Base-by-base conservation (phyloP, 2,113 vertebrate genomes). In the Myocastor coypus region DNA sequence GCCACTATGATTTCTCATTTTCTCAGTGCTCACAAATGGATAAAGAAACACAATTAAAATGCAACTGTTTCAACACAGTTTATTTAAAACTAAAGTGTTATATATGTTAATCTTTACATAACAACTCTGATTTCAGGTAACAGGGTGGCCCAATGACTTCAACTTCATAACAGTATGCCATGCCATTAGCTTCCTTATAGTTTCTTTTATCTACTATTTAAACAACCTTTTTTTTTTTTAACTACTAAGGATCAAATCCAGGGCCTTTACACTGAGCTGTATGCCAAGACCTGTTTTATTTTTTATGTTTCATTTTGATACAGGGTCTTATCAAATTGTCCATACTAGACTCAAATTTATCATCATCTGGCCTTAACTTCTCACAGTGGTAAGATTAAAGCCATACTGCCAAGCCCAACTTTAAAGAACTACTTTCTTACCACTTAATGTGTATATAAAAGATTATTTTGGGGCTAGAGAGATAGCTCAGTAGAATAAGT, bases 201-300 rank as follows among this genome's bases (percentile, higher is more conserved):
- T 96, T 92, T 5, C 63, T 95, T 97, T 91, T 34, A 55, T 88
- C 81, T 95, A 96, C 64, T 32, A 46, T 50, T 46, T 30, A 50
- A 50, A 32, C 2, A 78, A 50, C 24, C 28, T 14, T 42, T 69
- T n/a, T 26, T n/a, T 26, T 30, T 77, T 28, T 50, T 3, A 32
- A 7, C 5, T 50, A 50, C 28, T 50, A 28, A 46, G 11, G 75
- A 78, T 46, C 46, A 26, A 30, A 46, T 77, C 2, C 73, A 77
- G 13, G 73, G 24, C 13, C 73, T 46, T 46, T 30, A 77, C 40
- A 28, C 73, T 77, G 26, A 46, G 26, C 5, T 46, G 42, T 26
- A 77, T 46, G 28, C 28, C 42, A 78, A 50, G 40, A 46, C 28
- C 37, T 28, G 30, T 77, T n/a, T 37, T 30, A 32, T 32, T 30